These are phyloP conservation scores for Mustela nigripes DNA, from an alignment of 2,113 vertebrate species.

Conservation along the genomic window DNA sequence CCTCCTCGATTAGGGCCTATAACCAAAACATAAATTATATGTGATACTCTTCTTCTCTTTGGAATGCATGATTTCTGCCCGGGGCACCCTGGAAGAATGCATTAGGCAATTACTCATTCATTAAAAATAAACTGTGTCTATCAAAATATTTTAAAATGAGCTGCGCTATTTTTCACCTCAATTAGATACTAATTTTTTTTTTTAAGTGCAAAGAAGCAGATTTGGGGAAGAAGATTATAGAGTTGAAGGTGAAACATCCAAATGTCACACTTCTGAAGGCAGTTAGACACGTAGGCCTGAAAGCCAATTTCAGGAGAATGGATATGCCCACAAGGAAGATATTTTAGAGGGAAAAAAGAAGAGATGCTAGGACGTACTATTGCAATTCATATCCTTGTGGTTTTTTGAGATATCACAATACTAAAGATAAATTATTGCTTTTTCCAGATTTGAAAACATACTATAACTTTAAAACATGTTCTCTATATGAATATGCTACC, in stretches of 20 bases:
- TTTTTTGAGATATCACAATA: background rate
- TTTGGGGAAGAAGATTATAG: background rate
- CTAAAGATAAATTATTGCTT: background rate
- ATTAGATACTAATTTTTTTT: background rate
- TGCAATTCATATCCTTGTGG: background rate
- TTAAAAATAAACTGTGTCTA: background rate
- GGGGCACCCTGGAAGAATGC: background rate
- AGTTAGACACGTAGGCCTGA: background rate
- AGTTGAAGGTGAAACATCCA: background rate
- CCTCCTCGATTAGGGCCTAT: background rate
- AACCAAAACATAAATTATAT: conserved; percentile 1
- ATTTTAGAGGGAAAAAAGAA: background rate
- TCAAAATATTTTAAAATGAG: background rate
- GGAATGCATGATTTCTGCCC: background rate
- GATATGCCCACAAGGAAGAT: background rate
- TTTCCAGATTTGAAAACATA: background rate
- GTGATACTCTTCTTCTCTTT: background rate
- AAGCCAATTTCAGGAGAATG: background rate
- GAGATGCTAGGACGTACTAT: background rate
- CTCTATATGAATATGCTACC: background rate
- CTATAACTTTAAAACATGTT: background rate
- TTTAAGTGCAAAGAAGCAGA: background rate
- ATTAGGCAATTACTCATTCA: background rate
- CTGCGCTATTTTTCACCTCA: background rate
- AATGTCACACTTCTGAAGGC: background rate